Percentiles rank a stretch among this genome's conserved stretches.
Evolutionary conservation across 2,888 invertebrate species (phyloP).

Genomic region (Glaucopsyche alexis): DNA sequence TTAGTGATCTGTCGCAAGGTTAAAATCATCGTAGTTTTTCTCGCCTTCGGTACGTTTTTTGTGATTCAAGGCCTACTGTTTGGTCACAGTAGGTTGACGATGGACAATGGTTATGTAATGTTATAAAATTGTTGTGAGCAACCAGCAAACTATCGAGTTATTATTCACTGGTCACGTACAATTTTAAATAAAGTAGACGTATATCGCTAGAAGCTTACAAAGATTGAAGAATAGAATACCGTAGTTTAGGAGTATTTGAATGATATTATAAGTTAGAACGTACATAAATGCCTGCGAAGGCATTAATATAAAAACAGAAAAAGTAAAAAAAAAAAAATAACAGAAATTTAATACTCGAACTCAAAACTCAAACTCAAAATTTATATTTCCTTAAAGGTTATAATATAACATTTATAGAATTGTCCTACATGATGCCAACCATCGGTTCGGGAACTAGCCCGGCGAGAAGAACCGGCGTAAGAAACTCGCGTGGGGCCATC

Average conservation of each 20-base stretch:
- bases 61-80: neutral
- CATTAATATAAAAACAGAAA: no score
- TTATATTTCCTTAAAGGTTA: no score
- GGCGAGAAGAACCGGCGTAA: no score
- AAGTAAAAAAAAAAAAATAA: no score
- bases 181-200: neutral
- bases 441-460: no score
- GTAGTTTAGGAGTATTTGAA: neutral
- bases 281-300: no score
- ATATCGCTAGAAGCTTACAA: neutral
- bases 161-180: slow-evolving; percentile 8
- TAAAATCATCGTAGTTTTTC: neutral
- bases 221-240: neutral
- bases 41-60: neutral
- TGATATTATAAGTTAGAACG: no score
- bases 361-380: no score
- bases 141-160: neutral
- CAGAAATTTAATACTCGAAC: no score
- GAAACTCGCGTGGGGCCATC: no score
- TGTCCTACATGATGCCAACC: no score
- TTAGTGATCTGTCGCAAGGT: slow-evolving; percentile 21
- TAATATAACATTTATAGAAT: no score
- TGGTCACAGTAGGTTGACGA: slow-evolving; percentile 1
- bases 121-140: neutral
- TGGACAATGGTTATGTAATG: slow-evolving; percentile 21